phyloP scores from a whole-genome alignment of 2,797 vertebrate genomes.

The Coendou prehensilis region DNA sequence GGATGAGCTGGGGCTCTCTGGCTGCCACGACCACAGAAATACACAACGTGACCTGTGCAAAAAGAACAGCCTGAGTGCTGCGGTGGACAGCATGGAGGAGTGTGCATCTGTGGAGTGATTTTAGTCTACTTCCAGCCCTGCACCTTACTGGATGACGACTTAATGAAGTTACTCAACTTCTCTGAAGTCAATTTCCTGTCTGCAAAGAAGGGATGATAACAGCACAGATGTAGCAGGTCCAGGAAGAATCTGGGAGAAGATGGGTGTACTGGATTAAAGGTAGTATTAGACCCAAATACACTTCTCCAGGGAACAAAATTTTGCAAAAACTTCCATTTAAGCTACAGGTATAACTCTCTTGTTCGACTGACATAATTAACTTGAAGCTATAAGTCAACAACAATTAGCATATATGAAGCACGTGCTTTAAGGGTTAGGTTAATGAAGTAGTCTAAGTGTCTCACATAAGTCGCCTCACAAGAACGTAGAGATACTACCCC shows the following conservation, averaged over 20 bases:
- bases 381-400: background rate
- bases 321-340: background rate
- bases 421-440: background rate
- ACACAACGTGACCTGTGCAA: background rate
- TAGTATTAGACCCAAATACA: background rate
- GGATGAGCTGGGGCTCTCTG: background rate
- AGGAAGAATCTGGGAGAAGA: background rate
- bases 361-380: background rate
- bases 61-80: background rate
- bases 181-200: background rate
- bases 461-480: background rate
- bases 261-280: fast-evolving
- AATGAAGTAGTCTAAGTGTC: background rate
- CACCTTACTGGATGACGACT: background rate
- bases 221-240: background rate
- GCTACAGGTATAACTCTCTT: background rate
- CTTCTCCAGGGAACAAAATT: background rate
- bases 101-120: fast-evolving
- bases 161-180: background rate
- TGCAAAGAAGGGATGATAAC: background rate
- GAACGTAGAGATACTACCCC: too few species aligned
- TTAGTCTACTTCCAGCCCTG: background rate
- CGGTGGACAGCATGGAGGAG: fast-evolving
- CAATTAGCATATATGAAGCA: fast-evolving
- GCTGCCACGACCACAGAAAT: background rate